Evolutionary conservation across 2,888 invertebrate species (phyloP).

Genomic region (Pemphredon lugubris): DNA sequence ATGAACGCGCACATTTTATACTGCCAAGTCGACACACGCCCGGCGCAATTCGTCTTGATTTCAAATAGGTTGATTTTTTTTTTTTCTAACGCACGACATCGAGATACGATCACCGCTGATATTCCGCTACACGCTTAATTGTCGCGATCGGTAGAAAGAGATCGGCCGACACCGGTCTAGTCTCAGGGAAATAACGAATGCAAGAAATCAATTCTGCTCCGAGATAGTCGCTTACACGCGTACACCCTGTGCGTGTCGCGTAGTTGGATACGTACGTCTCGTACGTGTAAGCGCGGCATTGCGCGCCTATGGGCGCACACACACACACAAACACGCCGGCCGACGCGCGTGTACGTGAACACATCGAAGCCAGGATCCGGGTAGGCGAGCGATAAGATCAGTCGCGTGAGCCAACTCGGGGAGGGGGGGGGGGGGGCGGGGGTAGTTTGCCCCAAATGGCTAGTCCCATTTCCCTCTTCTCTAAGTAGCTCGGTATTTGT

Average conservation of each 20-base stretch:
- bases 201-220: constrained; percentile 65
- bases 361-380: constrained; percentile 48
- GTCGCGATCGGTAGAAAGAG: constrained; percentile 23
- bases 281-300: too few relatives aligned
- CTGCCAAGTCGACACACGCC: neutral
- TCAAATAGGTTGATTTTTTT: constrained; percentile 17
- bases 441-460: constrained; percentile 75
- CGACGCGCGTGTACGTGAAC: constrained; percentile 10
- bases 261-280: too few relatives aligned
- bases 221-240: constrained; percentile 48
- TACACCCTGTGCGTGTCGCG: too few relatives aligned
- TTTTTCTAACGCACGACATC: constrained; percentile 10
- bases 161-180: constrained; percentile 15
- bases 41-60: constrained; percentile 32
- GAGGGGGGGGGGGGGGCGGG: too few relatives aligned
- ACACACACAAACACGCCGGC: too few relatives aligned
- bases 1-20: neutral
- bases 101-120: constrained; percentile 35
- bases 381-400: constrained; percentile 72
- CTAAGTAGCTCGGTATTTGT: constrained; percentile 69
- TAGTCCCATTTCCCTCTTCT: constrained; percentile 70
- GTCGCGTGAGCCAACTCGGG: constrained; percentile 73
- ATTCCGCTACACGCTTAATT: constrained; percentile 39
- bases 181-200: constrained; percentile 65
- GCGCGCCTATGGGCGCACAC: too few relatives aligned